Percentiles rank a stretch among this genome's conserved stretches.
These are phyloP conservation scores for Protobothrops mucrosquamatus DNA, from an alignment of 2,113 vertebrate species.

Conservation along the genomic window DNA sequence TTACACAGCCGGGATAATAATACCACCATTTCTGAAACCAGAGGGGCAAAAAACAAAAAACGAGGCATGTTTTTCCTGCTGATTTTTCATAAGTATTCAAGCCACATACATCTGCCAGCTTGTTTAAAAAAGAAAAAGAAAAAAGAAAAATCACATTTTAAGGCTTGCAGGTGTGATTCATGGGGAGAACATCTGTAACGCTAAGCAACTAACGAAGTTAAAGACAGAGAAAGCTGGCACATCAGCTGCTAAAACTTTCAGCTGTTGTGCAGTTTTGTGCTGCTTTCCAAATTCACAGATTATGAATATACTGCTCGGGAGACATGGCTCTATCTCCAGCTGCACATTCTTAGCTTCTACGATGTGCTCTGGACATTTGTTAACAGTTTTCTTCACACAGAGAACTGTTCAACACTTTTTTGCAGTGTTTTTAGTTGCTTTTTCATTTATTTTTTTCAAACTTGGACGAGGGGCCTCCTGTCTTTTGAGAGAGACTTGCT, in stretches of 20 bases:
- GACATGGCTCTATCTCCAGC: conserved; percentile 53
- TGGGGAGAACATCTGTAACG: conserved; percentile 63
- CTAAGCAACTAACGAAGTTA: conserved; percentile 48
- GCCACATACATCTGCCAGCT: conserved; percentile 59
- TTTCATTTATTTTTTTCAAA: background rate
- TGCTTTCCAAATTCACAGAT: conserved; percentile 62
- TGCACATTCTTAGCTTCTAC: conserved; percentile 40
- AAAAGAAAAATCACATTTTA: conserved; percentile 42
- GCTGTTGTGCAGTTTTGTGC: conserved; percentile 44
- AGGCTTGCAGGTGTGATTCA: conserved; percentile 66
- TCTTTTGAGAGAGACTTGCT: background rate
- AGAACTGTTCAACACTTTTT: background rate
- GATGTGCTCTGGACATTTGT: conserved; percentile 20
- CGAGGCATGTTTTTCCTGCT: conserved; percentile 22
- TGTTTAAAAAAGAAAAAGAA: background rate
- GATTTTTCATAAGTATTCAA: conserved; percentile 47
- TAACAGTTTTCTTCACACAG: conserved; percentile 41
- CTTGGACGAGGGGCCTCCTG: background rate
- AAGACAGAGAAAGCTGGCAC: conserved; percentile 55
- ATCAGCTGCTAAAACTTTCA: conserved; percentile 58
- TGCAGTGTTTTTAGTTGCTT: background rate
- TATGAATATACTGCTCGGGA: conserved; percentile 50
- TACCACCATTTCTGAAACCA: conserved; percentile 29
- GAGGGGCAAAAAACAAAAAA: background rate
- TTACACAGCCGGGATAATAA: background rate